Base-by-base conservation (phyloP, 2,888 invertebrate species). In the Cyrtodaria siliqua region DNA sequence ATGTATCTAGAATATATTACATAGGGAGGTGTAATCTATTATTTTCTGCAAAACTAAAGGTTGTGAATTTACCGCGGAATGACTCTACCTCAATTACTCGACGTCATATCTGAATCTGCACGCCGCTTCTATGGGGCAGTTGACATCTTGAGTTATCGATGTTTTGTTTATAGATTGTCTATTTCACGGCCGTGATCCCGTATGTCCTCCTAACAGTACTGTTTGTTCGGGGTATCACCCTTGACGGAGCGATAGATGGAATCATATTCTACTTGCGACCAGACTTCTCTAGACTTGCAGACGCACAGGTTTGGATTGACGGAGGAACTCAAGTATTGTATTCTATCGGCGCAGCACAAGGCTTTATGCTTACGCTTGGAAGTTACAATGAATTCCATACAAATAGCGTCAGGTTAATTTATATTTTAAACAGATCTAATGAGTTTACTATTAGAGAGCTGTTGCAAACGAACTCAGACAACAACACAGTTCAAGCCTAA, bases 191-290 rank as follows among this genome's bases (percentile, higher is more conserved):
- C 0, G 70, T 84, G 2, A 69, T 82, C 33, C 87, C 87, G 2
- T 88, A 88, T 62, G 67, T 86, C 9, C 63, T 86, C 18, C 79
- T 87, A 70, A 20, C 62, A 9, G 61, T 81, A 9, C 66, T 87
- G 16, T 73, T 87, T 18, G 78, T 87, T 40, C 71, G 86, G 12
- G 87, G 85, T 33, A 70, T 77, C 9, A 83, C 84, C 0, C 78
- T 87, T 14, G 79, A 82, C 0, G 97, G 97, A 0, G 96, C 97
- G 0, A 82, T 81, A 14, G 95, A 96, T 4, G 97, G 97, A 0
- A 94, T 96, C 29, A 73, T 94, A 24, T 96, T 95, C 92, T 97
- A 96, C 90, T 93, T 97, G 33, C 94, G 94, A 6, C 97, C 97
- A 0, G 93, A 95, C 50, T 97, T 96, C 95, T 94, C 94, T 0